phyloP scores from a whole-genome alignment of 2,888 invertebrate species.

The Boloria euphrosyne region DNA sequence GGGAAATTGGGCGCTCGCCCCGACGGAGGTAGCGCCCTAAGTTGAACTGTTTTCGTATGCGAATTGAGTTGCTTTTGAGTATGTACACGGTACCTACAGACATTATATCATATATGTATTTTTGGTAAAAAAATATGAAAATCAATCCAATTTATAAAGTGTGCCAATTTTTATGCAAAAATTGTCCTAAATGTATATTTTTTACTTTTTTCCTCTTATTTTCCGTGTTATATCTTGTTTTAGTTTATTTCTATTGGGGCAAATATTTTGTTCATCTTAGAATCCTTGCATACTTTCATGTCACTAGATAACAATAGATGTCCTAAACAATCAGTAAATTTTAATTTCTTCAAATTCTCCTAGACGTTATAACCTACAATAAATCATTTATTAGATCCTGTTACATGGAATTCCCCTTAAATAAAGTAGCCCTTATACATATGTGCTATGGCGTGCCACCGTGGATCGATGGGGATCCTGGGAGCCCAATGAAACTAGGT shows the following conservation, averaged over 20 bases:
- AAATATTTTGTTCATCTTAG: too few species aligned
- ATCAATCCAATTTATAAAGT: not conserved
- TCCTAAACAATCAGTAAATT: not conserved
- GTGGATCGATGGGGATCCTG: conserved; percentile 73
- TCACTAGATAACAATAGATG: not conserved
- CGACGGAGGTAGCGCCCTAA: conserved; percentile 1
- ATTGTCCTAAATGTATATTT: too few species aligned
- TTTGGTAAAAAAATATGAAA: conserved; percentile 11
- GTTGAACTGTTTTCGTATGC: conserved; percentile 17
- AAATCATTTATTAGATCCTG: conserved; percentile 33
- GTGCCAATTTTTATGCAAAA: conserved; percentile 3
- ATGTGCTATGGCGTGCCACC: conserved; percentile 41
- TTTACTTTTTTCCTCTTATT: too few species aligned
- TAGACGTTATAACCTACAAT: conserved; percentile 22
- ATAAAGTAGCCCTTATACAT: conserved; percentile 33
- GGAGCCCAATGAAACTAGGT: conserved; percentile 73
- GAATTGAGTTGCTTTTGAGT: conserved; percentile 15
- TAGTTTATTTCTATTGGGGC: too few species aligned
- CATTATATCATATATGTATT: not conserved
- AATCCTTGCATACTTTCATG: too few species aligned
- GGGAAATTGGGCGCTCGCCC: conserved; percentile 38
- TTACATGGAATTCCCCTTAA: conserved; percentile 31
- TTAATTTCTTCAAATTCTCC: not conserved
- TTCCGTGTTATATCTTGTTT: too few species aligned
- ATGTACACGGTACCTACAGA: not conserved